These are phyloP conservation scores for Anguilla anguilla DNA, from an alignment of 2,797 vertebrate species.

Conservation along the genomic window DNA sequence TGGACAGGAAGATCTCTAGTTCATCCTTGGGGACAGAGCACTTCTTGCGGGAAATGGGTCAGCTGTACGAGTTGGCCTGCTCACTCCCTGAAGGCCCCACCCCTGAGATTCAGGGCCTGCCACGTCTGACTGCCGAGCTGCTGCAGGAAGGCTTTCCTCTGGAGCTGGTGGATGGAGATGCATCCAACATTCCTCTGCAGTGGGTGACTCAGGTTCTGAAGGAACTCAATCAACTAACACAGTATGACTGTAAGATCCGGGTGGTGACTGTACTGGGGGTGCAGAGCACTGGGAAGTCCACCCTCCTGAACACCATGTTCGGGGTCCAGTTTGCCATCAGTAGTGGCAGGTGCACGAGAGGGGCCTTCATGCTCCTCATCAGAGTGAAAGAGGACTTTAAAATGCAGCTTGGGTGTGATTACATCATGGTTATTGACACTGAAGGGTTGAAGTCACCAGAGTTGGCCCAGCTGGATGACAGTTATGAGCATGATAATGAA, in stretches of 20 bases:
- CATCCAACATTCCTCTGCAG: slow-evolving; percentile 73
- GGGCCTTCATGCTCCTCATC: slow-evolving; percentile 24
- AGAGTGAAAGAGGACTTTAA: no score
- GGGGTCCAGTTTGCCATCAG: slow-evolving; percentile 13
- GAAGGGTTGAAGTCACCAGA: slow-evolving; percentile 13
- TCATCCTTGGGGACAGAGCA: slow-evolving; percentile 78
- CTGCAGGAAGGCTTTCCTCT: slow-evolving; percentile 75
- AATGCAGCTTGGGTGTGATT: background rate
- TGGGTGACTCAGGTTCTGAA: slow-evolving; percentile 73
- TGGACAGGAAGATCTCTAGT: slow-evolving; percentile 64
- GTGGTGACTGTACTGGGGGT: slow-evolving; percentile 18
- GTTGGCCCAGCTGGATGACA: background rate
- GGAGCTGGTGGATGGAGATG: slow-evolving; percentile 79
- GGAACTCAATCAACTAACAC: slow-evolving; percentile 65
- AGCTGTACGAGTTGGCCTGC: no score
- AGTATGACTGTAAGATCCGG: slow-evolving; percentile 53
- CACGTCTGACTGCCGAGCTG: no score
- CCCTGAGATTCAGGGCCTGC: no score
- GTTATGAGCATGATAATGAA: slow-evolving; percentile 16
- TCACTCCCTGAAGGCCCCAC: no score
- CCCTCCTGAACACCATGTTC: slow-evolving; percentile 36
- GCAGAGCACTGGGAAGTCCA: slow-evolving; percentile 35
- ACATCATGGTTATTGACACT: slow-evolving; percentile 27
- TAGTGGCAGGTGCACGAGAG: slow-evolving; percentile 28
- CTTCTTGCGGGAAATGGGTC: no score